phyloP scores from a whole-genome alignment of 2,113 vertebrate species.

The Turdus rufiventris region DNA sequence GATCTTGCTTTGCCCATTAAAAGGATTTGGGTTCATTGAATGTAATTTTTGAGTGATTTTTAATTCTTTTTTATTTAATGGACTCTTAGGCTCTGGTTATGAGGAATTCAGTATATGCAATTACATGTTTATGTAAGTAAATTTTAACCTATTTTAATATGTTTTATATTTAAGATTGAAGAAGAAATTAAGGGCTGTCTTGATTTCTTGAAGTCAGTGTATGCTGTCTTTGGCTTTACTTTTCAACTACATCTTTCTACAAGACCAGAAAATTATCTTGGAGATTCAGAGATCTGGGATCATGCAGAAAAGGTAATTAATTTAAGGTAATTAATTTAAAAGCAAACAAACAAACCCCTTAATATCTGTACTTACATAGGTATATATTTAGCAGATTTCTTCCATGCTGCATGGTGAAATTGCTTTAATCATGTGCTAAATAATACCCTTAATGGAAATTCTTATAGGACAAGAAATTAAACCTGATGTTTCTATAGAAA shows the following conservation, averaged over 20 bases:
- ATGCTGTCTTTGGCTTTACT: conserved; percentile 87
- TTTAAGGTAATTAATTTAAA: conserved; percentile 62
- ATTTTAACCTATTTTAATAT: background rate
- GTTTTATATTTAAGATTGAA: conserved; percentile 80
- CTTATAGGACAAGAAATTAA: background rate
- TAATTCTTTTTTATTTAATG: background rate
- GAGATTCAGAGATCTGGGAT: conserved; percentile 85
- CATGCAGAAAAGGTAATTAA: conserved; percentile 86
- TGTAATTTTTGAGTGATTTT: background rate
- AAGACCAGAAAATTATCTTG: conserved; percentile 88
- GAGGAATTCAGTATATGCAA: background rate
- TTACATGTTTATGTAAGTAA: background rate
- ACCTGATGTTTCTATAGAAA: background rate
- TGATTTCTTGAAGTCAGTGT: conserved; percentile 88
- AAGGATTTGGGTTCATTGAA: background rate
- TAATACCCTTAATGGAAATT: background rate
- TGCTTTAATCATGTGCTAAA: background rate
- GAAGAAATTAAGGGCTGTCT: conserved; percentile 90
- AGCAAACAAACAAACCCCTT: background rate
- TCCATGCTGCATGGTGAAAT: background rate
- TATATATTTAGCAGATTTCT: background rate
- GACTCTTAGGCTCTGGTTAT: background rate
- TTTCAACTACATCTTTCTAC: conserved; percentile 93
- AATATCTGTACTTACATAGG: background rate
- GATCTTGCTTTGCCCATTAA: background rate